phyloP scores from a whole-genome alignment of 2,797 vertebrate species.

The Bufotes viridis region DNA sequence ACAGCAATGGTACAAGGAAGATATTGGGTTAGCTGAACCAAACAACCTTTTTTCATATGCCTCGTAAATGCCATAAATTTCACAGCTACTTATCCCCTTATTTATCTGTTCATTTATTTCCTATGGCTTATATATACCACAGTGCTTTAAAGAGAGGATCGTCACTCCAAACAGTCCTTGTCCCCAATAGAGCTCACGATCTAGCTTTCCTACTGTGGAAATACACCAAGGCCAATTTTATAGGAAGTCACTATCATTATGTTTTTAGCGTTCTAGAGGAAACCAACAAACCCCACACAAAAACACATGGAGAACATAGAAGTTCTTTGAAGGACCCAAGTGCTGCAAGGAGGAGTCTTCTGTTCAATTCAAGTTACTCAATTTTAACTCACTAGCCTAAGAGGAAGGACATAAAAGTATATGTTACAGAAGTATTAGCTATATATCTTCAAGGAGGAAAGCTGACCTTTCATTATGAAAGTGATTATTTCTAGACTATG shows the following conservation, averaged over 20 bases:
- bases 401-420: background rate
- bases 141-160: background rate
- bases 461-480: background rate
- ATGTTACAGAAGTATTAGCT: background rate
- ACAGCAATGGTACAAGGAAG: too few relatives aligned
- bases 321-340: background rate
- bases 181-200: background rate
- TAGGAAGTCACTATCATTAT: too few relatives aligned
- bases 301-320: background rate
- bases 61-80: background rate
- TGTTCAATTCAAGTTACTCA: background rate
- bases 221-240: too few relatives aligned
- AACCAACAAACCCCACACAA: background rate
- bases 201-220: background rate
- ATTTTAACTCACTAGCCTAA: conserved; percentile 9
- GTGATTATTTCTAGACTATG: background rate
- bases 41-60: background rate
- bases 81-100: background rate
- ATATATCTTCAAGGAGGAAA: background rate
- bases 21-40: too few relatives aligned
- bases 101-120: background rate
- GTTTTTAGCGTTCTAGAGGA: background rate
- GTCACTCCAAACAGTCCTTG: background rate
- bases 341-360: background rate
- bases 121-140: background rate